Evolutionary conservation across 2,113 vertebrate species (phyloP).

Genomic region (Origma solitaria): DNA sequence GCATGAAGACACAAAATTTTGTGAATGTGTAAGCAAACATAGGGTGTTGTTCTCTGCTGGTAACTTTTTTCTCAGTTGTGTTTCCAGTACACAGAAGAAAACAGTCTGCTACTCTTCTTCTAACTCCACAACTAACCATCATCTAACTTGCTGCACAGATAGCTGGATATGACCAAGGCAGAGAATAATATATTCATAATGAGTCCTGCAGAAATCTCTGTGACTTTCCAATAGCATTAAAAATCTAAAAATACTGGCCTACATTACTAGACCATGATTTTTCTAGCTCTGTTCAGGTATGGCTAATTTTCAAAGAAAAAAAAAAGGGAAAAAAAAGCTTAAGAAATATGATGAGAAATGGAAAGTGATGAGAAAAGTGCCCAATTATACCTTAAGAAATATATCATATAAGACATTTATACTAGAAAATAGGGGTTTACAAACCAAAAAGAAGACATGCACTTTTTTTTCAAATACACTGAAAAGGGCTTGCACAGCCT

Average conservation of each 20-base stretch:
- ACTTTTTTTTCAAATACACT: neutral
- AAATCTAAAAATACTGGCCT: neutral
- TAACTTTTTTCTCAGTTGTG: neutral
- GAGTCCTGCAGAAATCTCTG: neutral
- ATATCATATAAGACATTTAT: neutral
- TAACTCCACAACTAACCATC: neutral
- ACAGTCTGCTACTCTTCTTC: neutral
- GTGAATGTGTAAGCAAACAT: neutral
- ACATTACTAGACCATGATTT: neutral
- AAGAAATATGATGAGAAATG: neutral
- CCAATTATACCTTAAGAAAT: neutral
- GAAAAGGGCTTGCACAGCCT: neutral
- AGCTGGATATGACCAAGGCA: neutral
- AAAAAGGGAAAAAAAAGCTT: accelerated
- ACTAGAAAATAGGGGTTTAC: neutral
- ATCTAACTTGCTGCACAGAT: neutral
- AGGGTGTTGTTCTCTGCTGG: neutral
- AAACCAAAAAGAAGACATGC: neutral
- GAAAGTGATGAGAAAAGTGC: neutral
- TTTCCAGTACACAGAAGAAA: neutral
- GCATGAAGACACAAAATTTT: neutral
- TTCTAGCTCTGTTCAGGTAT: neutral
- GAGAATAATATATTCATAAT: neutral
- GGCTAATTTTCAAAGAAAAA: neutral
- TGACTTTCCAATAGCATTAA: neutral